Conservation (phyloP, 1,140 invertebrate species). For the Zophobas morio region DNA sequence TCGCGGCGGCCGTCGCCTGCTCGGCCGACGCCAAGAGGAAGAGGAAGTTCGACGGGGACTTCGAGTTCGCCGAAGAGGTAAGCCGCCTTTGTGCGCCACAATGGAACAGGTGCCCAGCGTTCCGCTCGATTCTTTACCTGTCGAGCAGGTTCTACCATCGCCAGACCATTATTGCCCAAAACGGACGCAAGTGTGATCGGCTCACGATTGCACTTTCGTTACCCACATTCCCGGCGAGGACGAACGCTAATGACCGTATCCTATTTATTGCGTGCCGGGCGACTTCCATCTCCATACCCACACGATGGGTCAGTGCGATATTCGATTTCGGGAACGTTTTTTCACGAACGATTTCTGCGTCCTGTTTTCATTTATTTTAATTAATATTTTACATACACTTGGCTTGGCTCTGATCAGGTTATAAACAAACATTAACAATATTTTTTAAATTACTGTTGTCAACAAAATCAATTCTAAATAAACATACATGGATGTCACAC, state of each 20-base stretch:
- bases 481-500: too few relatives aligned
- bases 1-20: slow-evolving; percentile 66
- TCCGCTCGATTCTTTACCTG: slow-evolving; percentile 50
- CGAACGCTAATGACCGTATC: neutral
- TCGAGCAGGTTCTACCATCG: slow-evolving; percentile 51
- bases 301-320: too few relatives aligned
- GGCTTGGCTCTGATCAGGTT: too few relatives aligned
- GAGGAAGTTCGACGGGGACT: slow-evolving; percentile 78
- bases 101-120: slow-evolving; percentile 41
- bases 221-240: slow-evolving; percentile 33
- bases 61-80: slow-evolving; percentile 81
- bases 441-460: too few relatives aligned
- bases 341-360: too few relatives aligned
- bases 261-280: neutral
- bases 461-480: too few relatives aligned
- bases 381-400: too few relatives aligned
- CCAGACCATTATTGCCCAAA: slow-evolving; percentile 26
- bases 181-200: neutral
- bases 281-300: too few relatives aligned
- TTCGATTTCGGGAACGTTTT: too few relatives aligned
- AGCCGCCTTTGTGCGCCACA: slow-evolving; percentile 55
- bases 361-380: too few relatives aligned
- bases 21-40: slow-evolving; percentile 70
- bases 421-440: too few relatives aligned
- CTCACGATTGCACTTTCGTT: slow-evolving; percentile 29